Evolutionary conservation across 2,888 invertebrate genomes (phyloP), one percentile per base, ranked within the genome.

Genomic region (Zygaena filipendulae): DNA sequence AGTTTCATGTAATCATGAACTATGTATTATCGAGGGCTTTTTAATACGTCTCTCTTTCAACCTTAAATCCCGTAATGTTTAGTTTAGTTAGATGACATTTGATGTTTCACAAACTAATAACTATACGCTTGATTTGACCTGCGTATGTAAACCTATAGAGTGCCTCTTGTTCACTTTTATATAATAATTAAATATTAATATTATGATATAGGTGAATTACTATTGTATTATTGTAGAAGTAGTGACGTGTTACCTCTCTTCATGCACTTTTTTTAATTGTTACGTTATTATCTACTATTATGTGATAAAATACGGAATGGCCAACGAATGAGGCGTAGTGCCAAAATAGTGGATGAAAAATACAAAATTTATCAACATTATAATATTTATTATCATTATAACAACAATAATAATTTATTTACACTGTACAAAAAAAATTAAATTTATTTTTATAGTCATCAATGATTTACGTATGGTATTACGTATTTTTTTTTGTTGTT

Each of bases 121-220:
- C n/a, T n/a, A n/a, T n/a, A 77, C 70, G 77, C 77, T 75, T 79
- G 68, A 58, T 67, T 69, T 58, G 60, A 74, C 68, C 74, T 74
- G 77, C 74, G 74, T 72, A 71, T 64, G 45, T 66, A 62, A 72
- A 79, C 79, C 75, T 79, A 75, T 77, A 79, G 71, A 80, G 80
- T 81, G 80, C 80, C 80, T 81, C 74, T 79, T 77, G 67, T 77
- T 77, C 80, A 80, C 80, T 75, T 79, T 80, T 80, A 77, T 80
- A 79, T n/a, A n/a, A n/a, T n/a, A n/a, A n/a, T 71, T 16, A 7
- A 16, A 71, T 72, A 75, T 72, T 75, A 72, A 71, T 75, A 75
- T 52, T 56, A 61, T 63, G 44, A 52, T 47, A 53, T 71, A 75
- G 71, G 59, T 55, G 47, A 66, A n/a, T n/a, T n/a, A n/a, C n/a